Evolutionary conservation across 92 coral and sea anemone genomes (phyloP), one percentile per base, ranked within the genome.

Genomic region (Bergia puertoricense): DNA sequence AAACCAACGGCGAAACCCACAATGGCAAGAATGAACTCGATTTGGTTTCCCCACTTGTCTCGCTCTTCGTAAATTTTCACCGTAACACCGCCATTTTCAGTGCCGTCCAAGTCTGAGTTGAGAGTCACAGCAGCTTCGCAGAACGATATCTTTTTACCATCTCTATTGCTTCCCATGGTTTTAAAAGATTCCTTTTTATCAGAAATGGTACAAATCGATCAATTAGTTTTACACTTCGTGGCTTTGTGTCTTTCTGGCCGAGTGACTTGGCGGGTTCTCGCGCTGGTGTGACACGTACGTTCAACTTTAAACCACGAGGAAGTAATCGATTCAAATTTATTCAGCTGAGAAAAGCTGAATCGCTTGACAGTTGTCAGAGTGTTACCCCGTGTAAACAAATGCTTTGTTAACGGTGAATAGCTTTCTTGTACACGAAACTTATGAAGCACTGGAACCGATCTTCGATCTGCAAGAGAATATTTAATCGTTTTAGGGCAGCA

Each of bases 311-410:
- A 36, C 54, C 78, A 48, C 79, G 79, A 69, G 78, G 87, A 84
- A 84, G 18, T 2, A 18, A 72, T 84, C 6, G 41, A 84, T 84
- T 84, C 87, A 84, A 84, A 72, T 84, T 72, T 84, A 84, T 84
- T 84, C 87, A 71, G 87, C 79, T 84, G 87, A 84, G 5, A 69
- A 69, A 44, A 30, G 87, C 87, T 84, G 87, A 84, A 84, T 84
- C 87, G 67, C 87, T 71, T 45, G 10, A 22, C 77, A 43, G 50
- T 67, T 72, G 87, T 69, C 66, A 71, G 56, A 48, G 30, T 30
- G 30, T 82, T 65, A 37, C 14, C 7, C n/a, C 54, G 79, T 71
- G 87, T 84, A 71, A 69, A 69, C 43, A 84, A 73, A 71, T 48
- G 87, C 45, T 69, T 50, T 44, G 13, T 51, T 69, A 30, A 13